Evolutionary conservation across 2,113 vertebrate genomes (phyloP), one percentile per base, ranked within the genome.

Genomic region (Rhabdomys dilectus): DNA sequence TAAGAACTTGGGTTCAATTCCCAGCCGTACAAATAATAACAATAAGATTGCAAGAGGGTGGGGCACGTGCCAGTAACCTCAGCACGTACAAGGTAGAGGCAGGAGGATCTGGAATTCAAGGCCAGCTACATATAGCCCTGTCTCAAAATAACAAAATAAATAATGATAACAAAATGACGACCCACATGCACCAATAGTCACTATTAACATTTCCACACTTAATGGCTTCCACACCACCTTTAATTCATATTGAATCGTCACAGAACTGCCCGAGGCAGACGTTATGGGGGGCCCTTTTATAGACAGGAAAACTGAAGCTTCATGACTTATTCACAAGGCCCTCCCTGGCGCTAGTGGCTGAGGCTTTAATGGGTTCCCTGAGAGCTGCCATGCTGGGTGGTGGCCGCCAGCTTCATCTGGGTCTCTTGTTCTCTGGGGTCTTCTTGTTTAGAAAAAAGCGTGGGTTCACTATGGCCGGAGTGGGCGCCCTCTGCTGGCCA

Each of bases 401-500:
- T 51, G n/a, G 45, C 19, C 60, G 3, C 45, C 39, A 48, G 13
- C 51, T 7, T 86, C 66, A 34, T n/a, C 39, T 3, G 34, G 15
- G 36, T 8, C 51, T 42, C 39, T n/a, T 0, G 13, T 36, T 10
- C 45, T 58, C 48, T 51, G 5, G 48, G 45, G 31, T 48, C 48
- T 24, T 77, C 60, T 66, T 29, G 16, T 24, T 82, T 53, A 19
- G 84, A 56, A 84, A 73, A 24, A 26, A 15, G 66, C 31, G 1
- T 19, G 2, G 72, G 56, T 53, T 90, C 70, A 17, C 34, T 0
- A 1, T 0, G 39, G 62, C 56, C 66, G 0, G 6, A 36, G 36
- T 4, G 3, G 72, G 51, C 56, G 60, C 96, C 97, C 96, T 92
- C 96, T 97, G 81, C 92, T 97, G 97, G 85, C 86, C 39, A 0